Evolutionary conservation across 2,113 vertebrate genomes (phyloP), one percentile per base, ranked within the genome.

Genomic region (Aegypius monachus): DNA sequence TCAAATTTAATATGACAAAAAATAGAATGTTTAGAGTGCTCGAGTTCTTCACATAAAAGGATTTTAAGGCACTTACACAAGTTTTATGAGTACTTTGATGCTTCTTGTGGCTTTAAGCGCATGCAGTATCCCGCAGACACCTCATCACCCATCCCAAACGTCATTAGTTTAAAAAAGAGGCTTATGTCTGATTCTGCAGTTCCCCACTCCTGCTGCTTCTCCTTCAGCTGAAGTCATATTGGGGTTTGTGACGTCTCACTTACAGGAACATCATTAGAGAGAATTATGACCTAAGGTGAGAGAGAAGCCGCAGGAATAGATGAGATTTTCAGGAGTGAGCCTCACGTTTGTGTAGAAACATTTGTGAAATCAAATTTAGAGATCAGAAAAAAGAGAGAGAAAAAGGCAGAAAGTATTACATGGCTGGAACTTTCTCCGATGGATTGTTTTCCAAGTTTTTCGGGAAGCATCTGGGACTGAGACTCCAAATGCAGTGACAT

Each of bases 11-110:
- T 4, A 11, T 38, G 7, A 42, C 4, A 59, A 93, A 95, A 38
- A 11, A 1, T 7, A 40, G 2, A 26, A 7, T 13, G 71, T 68
- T 82, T 59, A 2, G 26, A 56, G 9, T 10, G 22, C 4, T 87
- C 0, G 0, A 40, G 8, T 48, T 73, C 26, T 81, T 58, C 10
- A 55, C 5, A 27, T n/a, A 13, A 50, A 86, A 40, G 0, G 2
- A 52, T 79, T 77, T 93, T 42, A 77, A 86, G 77, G 1, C 2
- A 1, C 7, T 65, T 61, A 9, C 2, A 43, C 1, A 5, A 2
- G 1, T 55, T 71, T 67, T 81, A 8, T 11, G 6, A 47, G 52
- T 45, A 36, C 68, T 83, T 89, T 86, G 13, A 31, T 86, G 42
- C 3, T 21, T 81, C 9, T 45, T 53, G 10, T 45, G 10, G 2